A percentile compares a stretch with the other conserved stretches of the same genome.
Evolutionary conservation across 2,113 vertebrate genomes (phyloP).

Genomic region (Halichoerus grypus): DNA sequence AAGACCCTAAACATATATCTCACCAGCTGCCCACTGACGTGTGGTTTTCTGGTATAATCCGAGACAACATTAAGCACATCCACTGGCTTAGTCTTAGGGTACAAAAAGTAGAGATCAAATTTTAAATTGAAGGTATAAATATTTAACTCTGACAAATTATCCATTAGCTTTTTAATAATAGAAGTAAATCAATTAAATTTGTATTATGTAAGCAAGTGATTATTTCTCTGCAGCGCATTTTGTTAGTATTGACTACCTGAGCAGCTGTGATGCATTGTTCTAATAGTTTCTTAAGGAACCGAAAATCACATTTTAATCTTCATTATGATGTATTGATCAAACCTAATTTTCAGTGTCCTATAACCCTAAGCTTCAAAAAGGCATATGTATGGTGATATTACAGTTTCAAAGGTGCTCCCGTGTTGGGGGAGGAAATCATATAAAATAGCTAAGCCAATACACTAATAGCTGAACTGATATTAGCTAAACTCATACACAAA

Average conservation of each 20-base stretch:
- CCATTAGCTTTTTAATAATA: background rate
- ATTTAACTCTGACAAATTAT: constrained; percentile 45
- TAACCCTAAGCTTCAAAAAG: background rate
- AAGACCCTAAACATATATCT: accelerated
- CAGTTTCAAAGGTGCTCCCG: background rate
- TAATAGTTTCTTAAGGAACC: background rate
- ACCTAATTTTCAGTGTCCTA: background rate
- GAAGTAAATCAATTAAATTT: background rate
- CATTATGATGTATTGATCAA: background rate
- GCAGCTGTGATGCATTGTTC: background rate
- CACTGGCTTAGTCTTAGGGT: background rate
- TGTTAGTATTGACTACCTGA: background rate
- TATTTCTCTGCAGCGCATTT: background rate
- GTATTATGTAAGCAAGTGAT: background rate
- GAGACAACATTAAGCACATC: background rate
- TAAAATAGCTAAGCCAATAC: background rate
- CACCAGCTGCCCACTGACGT: accelerated
- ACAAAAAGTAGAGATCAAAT: background rate
- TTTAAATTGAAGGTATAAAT: background rate
- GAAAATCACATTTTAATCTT: background rate
- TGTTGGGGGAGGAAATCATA: background rate
- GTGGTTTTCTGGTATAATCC: background rate
- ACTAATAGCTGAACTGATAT: background rate
- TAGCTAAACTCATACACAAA: background rate
- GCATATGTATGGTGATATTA: no score